Conservation (phyloP, 2,113 vertebrate species). For the Octodon degus region DNA sequence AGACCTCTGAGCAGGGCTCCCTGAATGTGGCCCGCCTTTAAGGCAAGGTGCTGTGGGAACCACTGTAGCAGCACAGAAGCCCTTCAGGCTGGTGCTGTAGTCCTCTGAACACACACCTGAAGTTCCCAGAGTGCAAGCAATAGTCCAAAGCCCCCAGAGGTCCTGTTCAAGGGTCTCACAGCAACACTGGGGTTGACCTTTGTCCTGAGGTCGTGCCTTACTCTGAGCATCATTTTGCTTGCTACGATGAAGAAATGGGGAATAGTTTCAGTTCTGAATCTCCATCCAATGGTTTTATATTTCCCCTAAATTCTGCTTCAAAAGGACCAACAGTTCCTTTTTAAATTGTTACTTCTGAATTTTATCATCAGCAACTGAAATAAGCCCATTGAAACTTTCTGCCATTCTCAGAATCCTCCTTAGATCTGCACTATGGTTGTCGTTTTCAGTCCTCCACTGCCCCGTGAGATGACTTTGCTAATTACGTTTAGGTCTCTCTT, state of each 20-base stretch:
- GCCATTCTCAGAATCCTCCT: not conserved
- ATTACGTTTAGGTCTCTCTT: not conserved
- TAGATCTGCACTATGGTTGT: not conserved
- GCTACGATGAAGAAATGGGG: constrained; percentile 8
- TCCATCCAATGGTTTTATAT: not conserved
- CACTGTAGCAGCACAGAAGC: not conserved
- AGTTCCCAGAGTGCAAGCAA: not conserved
- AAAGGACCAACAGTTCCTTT: constrained; percentile 17
- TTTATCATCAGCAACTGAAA: not conserved
- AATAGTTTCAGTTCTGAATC: constrained; percentile 20
- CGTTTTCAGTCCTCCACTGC: not conserved
- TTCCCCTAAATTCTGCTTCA: constrained; percentile 59
- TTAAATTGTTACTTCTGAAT: not conserved
- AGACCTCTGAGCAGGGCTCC: not conserved
- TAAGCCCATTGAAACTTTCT: not conserved
- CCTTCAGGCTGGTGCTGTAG: not conserved
- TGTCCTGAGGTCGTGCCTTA: not conserved
- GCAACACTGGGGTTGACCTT: not conserved
- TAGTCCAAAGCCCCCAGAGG: not conserved
- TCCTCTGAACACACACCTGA: not conserved
- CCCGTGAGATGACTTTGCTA: not conserved
- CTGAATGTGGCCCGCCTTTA: not conserved
- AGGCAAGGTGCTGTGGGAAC: not conserved
- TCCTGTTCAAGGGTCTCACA: not conserved
- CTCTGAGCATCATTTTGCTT: not conserved